Base-by-base conservation (phyloP, 30 jellyfish, hydroid and myxozoan genomes). In the Clytia hemisphaerica region DNA sequence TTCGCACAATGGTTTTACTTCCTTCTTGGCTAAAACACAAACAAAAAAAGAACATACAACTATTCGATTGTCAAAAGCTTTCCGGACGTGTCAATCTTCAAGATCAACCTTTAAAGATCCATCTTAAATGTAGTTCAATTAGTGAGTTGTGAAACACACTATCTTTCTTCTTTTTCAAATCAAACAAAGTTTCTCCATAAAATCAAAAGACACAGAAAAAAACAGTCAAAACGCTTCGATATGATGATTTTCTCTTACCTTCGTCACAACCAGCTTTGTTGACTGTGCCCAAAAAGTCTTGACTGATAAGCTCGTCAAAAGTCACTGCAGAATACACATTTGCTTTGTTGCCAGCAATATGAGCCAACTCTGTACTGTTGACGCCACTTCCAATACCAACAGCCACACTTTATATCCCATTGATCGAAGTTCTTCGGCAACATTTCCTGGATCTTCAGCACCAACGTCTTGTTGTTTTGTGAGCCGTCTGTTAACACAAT, bases 401-500 rank as follows among this genome's bases (percentile, higher is more conserved):
- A 21, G 81, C 76, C 19, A 80, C 16, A 18, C 71, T 71, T 4
- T 72, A 51, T 7, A 71, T 80, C 21, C 85, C 85, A n/a, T 47
- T 15, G 61, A 62, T 24, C 93, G 50, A 12, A 80, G 45, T 33
- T 32, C 55, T 6, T 37, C 76, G 4, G 93, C 93, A 18, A 47
- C 38, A 2, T 2, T 6, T 10, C 36, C 68, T 9, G 93, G 93
- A 4, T 76, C 48, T 1, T 55, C 61, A 4, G 93, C 69, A 51
- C n/a, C n/a, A 4, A 59, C 0, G 3, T 24, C 37, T 71, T 36
- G 49, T 60, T 10, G 1, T 80, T 71, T 51, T 80, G 93, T 50
- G 48, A 59, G 3, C 93, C 93, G 62, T 80, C 93, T 10, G 93
- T 80, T 7, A 40, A n/a, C 53, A 40, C 53, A n/a, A n/a, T n/a